Conservation (phyloP, 2,888 invertebrate genomes). For the Hyposoter dolosus region DNA sequence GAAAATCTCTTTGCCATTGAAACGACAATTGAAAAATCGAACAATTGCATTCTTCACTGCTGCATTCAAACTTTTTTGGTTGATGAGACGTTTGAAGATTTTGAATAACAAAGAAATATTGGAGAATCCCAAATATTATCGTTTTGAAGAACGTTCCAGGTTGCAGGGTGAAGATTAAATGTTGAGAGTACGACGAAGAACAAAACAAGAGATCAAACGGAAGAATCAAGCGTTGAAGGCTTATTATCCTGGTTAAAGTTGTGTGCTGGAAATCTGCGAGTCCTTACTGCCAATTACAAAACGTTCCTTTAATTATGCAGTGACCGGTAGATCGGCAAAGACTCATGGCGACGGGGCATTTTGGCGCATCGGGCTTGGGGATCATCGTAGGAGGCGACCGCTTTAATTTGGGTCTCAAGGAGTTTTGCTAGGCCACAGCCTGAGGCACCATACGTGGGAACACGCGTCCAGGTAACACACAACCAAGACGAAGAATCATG, state of each 20-base stretch:
- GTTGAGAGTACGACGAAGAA: constrained; percentile 30
- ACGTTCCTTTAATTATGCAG: constrained; percentile 83
- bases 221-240: constrained; percentile 23
- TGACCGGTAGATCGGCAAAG: constrained; percentile 77
- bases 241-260: constrained; percentile 36
- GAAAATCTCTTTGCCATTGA: too few relatives aligned
- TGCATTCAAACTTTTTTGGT: neutral
- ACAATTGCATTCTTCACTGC: too few relatives aligned
- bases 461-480: constrained; percentile 70
- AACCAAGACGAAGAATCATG: constrained; percentile 63
- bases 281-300: constrained; percentile 80
- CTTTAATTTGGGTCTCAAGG: constrained; percentile 82
- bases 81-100: neutral
- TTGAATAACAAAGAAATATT: neutral
- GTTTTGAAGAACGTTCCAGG: constrained; percentile 4
- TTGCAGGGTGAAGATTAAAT: constrained; percentile 30
- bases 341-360: constrained; percentile 68
- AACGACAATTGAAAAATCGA: too few relatives aligned
- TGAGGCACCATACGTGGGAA: constrained; percentile 83
- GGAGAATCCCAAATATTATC: neutral
- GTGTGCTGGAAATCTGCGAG: constrained; percentile 35
- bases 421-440: constrained; percentile 81
- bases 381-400: constrained; percentile 78
- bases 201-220: constrained; percentile 28
- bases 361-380: constrained; percentile 69